Evolutionary conservation across 2,797 vertebrate species (phyloP).

Genomic region (Synanceia verrucosa): DNA sequence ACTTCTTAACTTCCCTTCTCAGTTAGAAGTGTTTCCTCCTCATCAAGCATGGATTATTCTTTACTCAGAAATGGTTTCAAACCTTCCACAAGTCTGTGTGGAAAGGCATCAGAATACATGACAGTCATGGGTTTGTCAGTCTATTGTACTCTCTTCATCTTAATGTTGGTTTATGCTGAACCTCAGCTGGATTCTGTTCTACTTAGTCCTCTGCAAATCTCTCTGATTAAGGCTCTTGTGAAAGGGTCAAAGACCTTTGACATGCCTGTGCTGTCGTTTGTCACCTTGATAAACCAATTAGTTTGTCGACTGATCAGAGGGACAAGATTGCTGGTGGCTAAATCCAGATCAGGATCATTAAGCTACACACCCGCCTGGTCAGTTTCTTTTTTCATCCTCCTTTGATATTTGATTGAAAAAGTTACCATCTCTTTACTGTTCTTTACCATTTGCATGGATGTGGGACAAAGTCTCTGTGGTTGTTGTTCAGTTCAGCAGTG

Average conservation of each 20-base stretch:
- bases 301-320: slow-evolving; percentile 6
- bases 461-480: not conserved
- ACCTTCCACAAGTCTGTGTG: not conserved
- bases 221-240: not conserved
- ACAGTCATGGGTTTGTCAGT: not conserved
- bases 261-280: slow-evolving; percentile 23
- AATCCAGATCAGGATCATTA: slow-evolving; percentile 28
- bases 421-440: not conserved
- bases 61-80: slow-evolving; percentile 4
- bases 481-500: not conserved
- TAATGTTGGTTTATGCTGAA: not conserved
- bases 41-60: not conserved
- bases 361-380: not conserved
- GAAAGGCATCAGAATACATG: not conserved
- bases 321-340: not conserved
- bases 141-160: not conserved
- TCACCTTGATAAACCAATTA: slow-evolving; percentile 38
- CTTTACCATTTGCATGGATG: not conserved
- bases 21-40: not conserved
- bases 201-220: slow-evolving; percentile 13
- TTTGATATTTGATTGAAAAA: not conserved
- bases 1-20: not conserved
- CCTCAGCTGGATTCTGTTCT: not conserved
- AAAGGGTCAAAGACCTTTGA: slow-evolving; percentile 34
- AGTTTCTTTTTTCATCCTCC: not conserved